phyloP scores from a whole-genome alignment of 2,888 invertebrate species.

The Tetranychus truncatus region DNA sequence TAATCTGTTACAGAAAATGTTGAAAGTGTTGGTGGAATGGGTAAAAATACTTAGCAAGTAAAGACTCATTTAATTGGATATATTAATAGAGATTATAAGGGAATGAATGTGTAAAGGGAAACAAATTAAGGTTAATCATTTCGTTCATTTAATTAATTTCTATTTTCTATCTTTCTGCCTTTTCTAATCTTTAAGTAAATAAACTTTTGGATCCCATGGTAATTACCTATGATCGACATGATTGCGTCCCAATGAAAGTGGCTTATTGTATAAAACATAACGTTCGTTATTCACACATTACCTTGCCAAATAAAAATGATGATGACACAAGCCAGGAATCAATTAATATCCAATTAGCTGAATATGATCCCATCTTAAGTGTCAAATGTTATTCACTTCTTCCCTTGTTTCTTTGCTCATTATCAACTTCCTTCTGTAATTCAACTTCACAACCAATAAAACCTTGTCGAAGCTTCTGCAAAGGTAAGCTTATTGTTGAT shows the following conservation, averaged over 20 bases:
- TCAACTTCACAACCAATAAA: constrained; percentile 16
- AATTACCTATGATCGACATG: background rate
- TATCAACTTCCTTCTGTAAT: constrained; percentile 4
- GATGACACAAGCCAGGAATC: constrained; percentile 24
- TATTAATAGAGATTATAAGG: no score
- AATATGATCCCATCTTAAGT: constrained; percentile 26
- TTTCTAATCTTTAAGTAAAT: background rate
- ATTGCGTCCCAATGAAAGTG: constrained; percentile 24
- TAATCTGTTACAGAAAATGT: no score
- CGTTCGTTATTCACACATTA: constrained; percentile 26
- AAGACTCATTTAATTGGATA: no score
- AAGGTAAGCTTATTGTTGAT: constrained; percentile 21
- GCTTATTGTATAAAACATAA: constrained; percentile 27
- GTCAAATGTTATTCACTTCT: constrained; percentile 27
- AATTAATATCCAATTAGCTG: constrained; percentile 23
- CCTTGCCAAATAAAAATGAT: constrained; percentile 23
- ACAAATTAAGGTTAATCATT: no score
- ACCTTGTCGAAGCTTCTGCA: constrained; percentile 24
- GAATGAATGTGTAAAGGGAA: no score
- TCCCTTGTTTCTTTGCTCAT: constrained; percentile 27
- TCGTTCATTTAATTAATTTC: no score
- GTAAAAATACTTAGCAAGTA: no score
- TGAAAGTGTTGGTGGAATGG: no score
- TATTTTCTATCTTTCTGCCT: no score
- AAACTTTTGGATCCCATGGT: constrained; percentile 1